These are phyloP conservation scores for Amblyornis subalaris DNA, from an alignment of 2,113 vertebrate species.

Conservation along the genomic window DNA sequence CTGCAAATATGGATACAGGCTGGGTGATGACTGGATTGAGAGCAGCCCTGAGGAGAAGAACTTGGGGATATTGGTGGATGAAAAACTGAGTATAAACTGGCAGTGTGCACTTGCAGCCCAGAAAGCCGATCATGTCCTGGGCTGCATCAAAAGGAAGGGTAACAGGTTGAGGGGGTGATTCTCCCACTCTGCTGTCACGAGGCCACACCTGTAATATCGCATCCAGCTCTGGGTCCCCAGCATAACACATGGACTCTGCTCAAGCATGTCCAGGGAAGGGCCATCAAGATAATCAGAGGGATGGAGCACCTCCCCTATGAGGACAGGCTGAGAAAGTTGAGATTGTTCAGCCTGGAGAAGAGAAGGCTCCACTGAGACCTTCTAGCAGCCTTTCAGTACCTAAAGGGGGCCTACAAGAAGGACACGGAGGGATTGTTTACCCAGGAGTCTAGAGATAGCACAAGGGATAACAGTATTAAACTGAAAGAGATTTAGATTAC, in stretches of 20 bases:
- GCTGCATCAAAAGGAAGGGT: not conserved
- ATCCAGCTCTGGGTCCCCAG: not conserved
- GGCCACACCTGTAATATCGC: not conserved
- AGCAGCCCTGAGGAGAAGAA: not conserved
- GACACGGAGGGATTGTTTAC: not conserved
- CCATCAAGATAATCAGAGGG: not conserved
- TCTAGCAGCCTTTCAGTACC: not conserved
- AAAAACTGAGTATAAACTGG: not conserved
- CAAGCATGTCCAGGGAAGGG: not conserved
- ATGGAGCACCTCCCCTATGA: not conserved
- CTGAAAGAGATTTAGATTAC: not conserved
- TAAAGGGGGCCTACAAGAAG: not conserved
- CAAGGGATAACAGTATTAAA: not conserved
- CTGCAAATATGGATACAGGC: not conserved
- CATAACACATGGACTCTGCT: not conserved
- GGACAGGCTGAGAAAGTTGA: not conserved
- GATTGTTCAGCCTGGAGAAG: not conserved
- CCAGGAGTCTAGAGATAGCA: not conserved
- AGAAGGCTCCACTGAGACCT: not conserved
- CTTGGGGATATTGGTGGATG: not conserved
- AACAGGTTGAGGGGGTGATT: not conserved
- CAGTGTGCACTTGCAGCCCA: not conserved
- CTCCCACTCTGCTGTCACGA: rapidly evolving
- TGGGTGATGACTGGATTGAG: not conserved
- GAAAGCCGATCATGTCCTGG: not conserved